phyloP scores from a whole-genome alignment of 1,140 invertebrate genomes.

The Zophobas morio region DNA sequence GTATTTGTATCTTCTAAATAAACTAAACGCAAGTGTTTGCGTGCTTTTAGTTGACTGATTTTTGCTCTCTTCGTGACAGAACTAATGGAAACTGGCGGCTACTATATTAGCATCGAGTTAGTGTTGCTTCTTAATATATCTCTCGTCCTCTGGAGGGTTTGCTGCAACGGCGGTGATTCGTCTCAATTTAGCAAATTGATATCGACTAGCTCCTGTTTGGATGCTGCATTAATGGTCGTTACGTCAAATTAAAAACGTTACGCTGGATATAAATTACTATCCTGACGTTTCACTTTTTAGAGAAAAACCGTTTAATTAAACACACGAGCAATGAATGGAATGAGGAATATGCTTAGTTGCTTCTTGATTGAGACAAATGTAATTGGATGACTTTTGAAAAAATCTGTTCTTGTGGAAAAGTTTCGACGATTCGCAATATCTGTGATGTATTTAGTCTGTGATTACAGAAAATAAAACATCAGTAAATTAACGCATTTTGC shows the following conservation, averaged over 20 bases:
- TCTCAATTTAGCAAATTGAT: conserved; percentile 57
- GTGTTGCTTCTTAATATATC: conserved; percentile 52
- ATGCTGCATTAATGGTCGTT: conserved; percentile 45
- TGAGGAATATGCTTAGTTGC: too few species aligned
- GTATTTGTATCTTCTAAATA: too few species aligned
- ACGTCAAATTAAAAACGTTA: conserved; percentile 47
- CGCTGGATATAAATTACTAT: conserved; percentile 35
- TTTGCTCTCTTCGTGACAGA: conserved; percentile 7
- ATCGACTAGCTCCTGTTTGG: conserved; percentile 49
- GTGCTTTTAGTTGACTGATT: background rate
- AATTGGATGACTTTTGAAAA: too few species aligned
- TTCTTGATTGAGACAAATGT: too few species aligned
- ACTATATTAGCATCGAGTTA: conserved; percentile 55
- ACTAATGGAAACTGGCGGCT: conserved; percentile 49
- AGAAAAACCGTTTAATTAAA: conserved; percentile 22
- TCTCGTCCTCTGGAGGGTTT: conserved; percentile 24
- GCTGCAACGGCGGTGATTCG: conserved; percentile 49
- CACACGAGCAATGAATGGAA: background rate
- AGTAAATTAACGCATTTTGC: too few species aligned
- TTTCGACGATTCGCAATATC: too few species aligned
- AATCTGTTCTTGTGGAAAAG: too few species aligned
- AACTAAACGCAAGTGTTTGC: too few species aligned
- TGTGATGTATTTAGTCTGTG: too few species aligned
- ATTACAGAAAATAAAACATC: too few species aligned
- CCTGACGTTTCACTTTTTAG: conserved; percentile 7